Percentiles rank a stretch among this genome's conserved stretches.
phyloP scores from a whole-genome alignment of 1,140 invertebrate species.

The Lamellibrachia luymesi region DNA sequence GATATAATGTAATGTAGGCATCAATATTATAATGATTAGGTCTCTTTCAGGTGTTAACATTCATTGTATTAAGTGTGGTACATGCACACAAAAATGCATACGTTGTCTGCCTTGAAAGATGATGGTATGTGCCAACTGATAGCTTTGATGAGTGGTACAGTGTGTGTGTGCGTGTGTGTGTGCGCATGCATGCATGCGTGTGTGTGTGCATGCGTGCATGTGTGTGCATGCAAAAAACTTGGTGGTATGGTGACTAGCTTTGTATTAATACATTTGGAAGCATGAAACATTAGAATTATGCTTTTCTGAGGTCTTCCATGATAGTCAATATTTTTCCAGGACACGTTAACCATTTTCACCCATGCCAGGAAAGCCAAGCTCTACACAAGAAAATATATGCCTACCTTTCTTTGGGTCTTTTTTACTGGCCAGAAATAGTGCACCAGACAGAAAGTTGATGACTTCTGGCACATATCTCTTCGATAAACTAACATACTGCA shows the following conservation, averaged over 20 bases:
- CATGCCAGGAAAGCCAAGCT: not conserved
- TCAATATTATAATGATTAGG: not conserved
- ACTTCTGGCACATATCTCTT: slow-evolving; percentile 77
- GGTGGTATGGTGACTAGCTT: not conserved
- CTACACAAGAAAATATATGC: not conserved
- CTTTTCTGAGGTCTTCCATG: not conserved
- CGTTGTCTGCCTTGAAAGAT: too few relatives aligned
- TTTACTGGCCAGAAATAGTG: slow-evolving; percentile 42
- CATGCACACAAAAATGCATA: not conserved
- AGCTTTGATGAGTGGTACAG: too few relatives aligned
- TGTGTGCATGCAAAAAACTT: not conserved
- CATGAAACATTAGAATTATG: not conserved
- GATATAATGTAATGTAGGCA: not conserved
- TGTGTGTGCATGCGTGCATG: not conserved
- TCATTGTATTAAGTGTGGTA: not conserved
- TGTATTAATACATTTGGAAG: not conserved
- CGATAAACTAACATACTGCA: slow-evolving; percentile 74
- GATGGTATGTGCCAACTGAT: too few relatives aligned
- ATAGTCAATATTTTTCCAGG: not conserved
- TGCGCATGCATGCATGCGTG: not conserved
- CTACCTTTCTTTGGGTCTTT: not conserved
- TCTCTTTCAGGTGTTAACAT: too few relatives aligned
- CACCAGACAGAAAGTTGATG: slow-evolving; percentile 70
- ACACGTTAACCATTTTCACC: too few relatives aligned
- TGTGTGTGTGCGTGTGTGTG: not conserved